A percentile compares a stretch with the other conserved stretches of the same genome.
Evolutionary conservation across 2,888 invertebrate species (phyloP).

Genomic region (Polymixis flavicincta): DNA sequence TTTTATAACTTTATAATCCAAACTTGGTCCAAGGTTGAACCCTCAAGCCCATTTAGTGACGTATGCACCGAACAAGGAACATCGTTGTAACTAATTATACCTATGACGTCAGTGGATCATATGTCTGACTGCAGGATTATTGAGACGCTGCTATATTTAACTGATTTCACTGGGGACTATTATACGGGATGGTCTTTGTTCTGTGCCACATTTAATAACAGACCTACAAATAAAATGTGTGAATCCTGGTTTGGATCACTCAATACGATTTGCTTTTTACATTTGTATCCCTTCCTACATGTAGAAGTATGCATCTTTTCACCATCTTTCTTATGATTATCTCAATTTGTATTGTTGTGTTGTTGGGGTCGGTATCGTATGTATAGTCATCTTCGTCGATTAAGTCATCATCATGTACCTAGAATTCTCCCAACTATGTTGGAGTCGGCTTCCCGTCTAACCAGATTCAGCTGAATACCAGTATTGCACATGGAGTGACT

Average conservation of each 20-base stretch:
- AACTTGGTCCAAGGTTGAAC: constrained; percentile 32
- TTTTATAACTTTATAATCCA: constrained; percentile 3
- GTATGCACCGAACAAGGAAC: constrained; percentile 69
- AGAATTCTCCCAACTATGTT: neutral
- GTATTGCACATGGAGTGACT: neutral
- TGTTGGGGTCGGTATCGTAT: no score
- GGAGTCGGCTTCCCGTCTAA: neutral
- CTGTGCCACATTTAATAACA: constrained; percentile 19
- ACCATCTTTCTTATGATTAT: no score
- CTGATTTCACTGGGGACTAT: constrained; percentile 39
- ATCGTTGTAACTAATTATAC: constrained; percentile 71
- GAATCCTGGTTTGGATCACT: no score
- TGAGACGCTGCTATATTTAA: constrained; percentile 60
- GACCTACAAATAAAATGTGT: neutral
- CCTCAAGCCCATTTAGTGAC: constrained; percentile 56
- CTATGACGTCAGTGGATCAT: constrained; percentile 75
- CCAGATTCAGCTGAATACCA: neutral
- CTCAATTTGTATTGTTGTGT: no score
- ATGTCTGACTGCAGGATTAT: constrained; percentile 65
- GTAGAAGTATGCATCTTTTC: neutral
- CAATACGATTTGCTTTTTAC: neutral
- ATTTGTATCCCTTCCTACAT: neutral
- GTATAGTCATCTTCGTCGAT: no score
- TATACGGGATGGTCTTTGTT: constrained; percentile 39
- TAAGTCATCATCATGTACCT: no score